Evolutionary conservation across 1,140 invertebrate genomes (phyloP), one percentile per base, ranked within the genome.

Genomic region (Agraylea sexmaculata): DNA sequence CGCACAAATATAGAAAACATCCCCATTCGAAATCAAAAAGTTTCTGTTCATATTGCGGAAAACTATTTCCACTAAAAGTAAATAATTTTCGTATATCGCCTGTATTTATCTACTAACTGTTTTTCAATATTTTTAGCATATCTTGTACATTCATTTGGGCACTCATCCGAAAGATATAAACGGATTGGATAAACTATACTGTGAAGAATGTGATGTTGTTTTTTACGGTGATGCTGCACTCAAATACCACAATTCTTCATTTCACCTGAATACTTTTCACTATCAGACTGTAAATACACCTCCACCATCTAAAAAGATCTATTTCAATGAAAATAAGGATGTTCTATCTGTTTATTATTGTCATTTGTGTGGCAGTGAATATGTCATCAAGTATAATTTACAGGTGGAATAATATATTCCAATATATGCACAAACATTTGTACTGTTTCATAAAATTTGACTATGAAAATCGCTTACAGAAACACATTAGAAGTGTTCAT

Each of bases 21-120:
- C 73, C 74, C 10, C 68, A 75, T 39, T 69, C 69, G 42, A 66
- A 67, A 16, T 57, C 68, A 2, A 78, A 78, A 54, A 69, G 76
- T 56, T 78, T 75, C 53, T 80, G 77, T 39, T 62, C 68, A 7
- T 72, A 70, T 58, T 80, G 77, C 57, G 77, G 77, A 4, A 77
- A 73, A 64, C 73, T 77, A 37, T 80, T 79, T 57, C 75, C 77
- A 20, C 57, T 80, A 48, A 77, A 77, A 66, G 75, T 77, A 57
- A 37, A 19, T 34, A 17, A 31, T 21, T 11, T 36, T 20, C 23
- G 20, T 22, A 15, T 20, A 11, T 21, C 30, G 20, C 29, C 11
- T 11, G 10, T 31, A 27, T 35, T 41, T 32, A 32, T 23, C 22
- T 21, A 42, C 21, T 6, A 16, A 36, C 4, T 6, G 29, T 33